Conservation (phyloP, 1,140 invertebrate genomes). For the Lanistes nyassanus region DNA sequence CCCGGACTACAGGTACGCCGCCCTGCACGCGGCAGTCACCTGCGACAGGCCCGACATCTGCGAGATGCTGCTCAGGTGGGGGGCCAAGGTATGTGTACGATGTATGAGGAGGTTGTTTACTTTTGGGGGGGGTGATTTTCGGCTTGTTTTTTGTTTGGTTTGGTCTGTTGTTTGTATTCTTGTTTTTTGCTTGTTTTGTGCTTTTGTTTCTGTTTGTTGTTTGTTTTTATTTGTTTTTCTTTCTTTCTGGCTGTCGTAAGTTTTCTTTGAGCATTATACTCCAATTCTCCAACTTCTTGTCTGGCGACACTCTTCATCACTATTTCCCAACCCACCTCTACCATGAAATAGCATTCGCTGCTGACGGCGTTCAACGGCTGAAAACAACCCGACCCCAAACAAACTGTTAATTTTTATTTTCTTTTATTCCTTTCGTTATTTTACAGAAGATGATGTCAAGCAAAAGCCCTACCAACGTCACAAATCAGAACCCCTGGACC, state of each 20-base stretch:
- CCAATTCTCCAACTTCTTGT: not conserved
- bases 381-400: no score
- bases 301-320: no score
- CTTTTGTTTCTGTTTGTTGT: not conserved
- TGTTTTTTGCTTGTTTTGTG: not conserved
- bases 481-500: no score
- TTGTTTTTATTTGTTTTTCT: not conserved
- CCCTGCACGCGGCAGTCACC: slow-evolving; percentile 84
- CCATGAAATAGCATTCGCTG: no score
- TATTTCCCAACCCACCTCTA: no score
- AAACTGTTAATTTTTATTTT: no score
- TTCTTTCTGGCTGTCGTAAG: not conserved
- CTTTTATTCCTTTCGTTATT: not conserved
- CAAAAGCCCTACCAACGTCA: no score
- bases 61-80: slow-evolving; percentile 69
- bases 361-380: no score
- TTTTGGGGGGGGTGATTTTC: no score
- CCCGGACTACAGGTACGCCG: slow-evolving; percentile 80
- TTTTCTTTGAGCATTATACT: not conserved
- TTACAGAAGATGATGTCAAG: not conserved
- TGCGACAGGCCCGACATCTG: slow-evolving; percentile 71
- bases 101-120: no score
- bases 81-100: slow-evolving; percentile 75
- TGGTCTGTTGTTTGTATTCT: not conserved
- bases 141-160: not conserved